Base-by-base conservation (phyloP, 53 echinoderm and acorn worm genomes). In the Antedon mediterranea region DNA sequence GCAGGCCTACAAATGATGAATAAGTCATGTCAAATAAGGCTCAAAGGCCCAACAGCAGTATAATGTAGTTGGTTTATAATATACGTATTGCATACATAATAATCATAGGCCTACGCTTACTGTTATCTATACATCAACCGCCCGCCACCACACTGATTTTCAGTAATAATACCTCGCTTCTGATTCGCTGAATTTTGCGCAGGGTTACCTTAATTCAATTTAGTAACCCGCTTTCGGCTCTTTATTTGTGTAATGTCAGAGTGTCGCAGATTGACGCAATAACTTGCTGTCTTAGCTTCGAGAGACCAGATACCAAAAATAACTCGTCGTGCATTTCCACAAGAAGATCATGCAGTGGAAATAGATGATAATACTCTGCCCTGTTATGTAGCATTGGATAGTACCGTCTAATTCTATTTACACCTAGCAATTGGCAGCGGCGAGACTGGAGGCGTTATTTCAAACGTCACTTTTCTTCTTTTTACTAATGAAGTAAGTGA, bases 261-360 rank as follows among this genome's bases (percentile, higher is more conserved):
- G 57, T 57, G 57, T 57, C 57, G 7, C 14, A 57, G 57, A 57
- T 57, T 57, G 57, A 57, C 57, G 57, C 57, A 57, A 57, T 57
- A 57, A 57, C 57, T 57, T 57, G 57, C 57, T 57, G 57, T 57
- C 57, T 23, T 57, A 11, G 57, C 57, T 57, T 57, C 57, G 57
- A n/a, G n/a, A 57, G 57, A 57, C 57, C 57, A 57, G 57, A 57
- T 57, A 57, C 57, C 57, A 57, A 57, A 57, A 57, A 57, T 57
- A 57, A 57, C 57, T 57, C 57, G 57, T 57, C 57, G 13, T 41
- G 5, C 41, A 57, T 15, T 57, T 18, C 37, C 37, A 1, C 23
- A 57, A 23, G 57, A 57, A 57, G 57, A 57, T 57, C 14, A 57
- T 57, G 57, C 1, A 57, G 15, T 57, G 57, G 23, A n/a, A n/a